phyloP scores from a whole-genome alignment of 2,888 invertebrate genomes.

The Heliconius ismenius region DNA sequence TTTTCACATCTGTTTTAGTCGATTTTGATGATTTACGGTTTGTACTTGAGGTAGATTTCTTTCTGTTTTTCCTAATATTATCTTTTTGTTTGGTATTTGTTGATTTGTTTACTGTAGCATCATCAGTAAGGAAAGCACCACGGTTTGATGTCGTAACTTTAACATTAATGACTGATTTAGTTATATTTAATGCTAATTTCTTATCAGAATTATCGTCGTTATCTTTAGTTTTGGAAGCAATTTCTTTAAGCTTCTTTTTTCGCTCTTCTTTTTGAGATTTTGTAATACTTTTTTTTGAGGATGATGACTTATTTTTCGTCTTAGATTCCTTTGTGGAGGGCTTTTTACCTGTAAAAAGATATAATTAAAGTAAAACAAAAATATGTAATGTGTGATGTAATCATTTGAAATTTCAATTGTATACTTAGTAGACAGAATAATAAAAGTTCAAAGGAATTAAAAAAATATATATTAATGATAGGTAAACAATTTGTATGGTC shows the following conservation, averaged over 20 bases:
- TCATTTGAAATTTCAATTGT: too few relatives aligned
- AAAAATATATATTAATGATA: not conserved
- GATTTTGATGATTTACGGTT: slow-evolving; percentile 4
- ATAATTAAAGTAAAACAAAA: slow-evolving; percentile 1
- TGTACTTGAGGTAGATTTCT: slow-evolving; percentile 38
- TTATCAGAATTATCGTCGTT: slow-evolving; percentile 47
- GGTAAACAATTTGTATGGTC: not conserved
- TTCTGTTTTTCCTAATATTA: slow-evolving; percentile 42
- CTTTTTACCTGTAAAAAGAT: slow-evolving; percentile 53
- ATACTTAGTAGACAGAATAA: too few relatives aligned
- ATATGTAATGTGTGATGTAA: not conserved
- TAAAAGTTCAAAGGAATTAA: not conserved
- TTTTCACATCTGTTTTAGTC: not conserved
- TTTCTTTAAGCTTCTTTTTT: slow-evolving; percentile 76
- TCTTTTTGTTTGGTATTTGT: slow-evolving; percentile 47
- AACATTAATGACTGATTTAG: slow-evolving; percentile 57
- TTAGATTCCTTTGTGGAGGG: slow-evolving; percentile 51
- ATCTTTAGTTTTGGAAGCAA: slow-evolving; percentile 67
- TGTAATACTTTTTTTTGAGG: slow-evolving; percentile 54
- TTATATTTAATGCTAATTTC: slow-evolving; percentile 32
- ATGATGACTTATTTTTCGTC: slow-evolving; percentile 49
- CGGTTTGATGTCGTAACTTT: slow-evolving; percentile 80
- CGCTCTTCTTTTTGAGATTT: slow-evolving; percentile 71
- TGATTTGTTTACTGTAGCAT: slow-evolving; percentile 53
- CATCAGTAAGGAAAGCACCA: slow-evolving; percentile 59